Evolutionary conservation across 2,888 invertebrate genomes (phyloP), one percentile per base, ranked within the genome.

Genomic region (Caenorhabditis angaria): DNA sequence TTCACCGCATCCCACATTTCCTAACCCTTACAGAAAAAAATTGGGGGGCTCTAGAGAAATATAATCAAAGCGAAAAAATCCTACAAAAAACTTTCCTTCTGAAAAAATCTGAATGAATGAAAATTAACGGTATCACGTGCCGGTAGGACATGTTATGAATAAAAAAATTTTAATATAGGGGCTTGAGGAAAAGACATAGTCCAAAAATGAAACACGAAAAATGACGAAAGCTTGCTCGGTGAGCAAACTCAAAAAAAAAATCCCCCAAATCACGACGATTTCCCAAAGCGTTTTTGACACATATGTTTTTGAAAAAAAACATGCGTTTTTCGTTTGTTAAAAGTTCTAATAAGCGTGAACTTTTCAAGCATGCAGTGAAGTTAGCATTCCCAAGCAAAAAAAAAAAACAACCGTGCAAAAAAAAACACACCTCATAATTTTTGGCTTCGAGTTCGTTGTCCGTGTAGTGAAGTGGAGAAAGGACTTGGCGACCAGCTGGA

Each of bases 391-490:
- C 41, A 41, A 41, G 6, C 27, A 24, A 59, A 41, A 60, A 35
- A 1, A 47, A 41, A 20, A 24, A n/a, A 29, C 28, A 56, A 27
- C 10, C 14, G 5, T 3, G 14, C 24, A 58, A 72, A 67, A 41
- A 12, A 61, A 59, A 55, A 68, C 51, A n/a, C 20, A 53, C 72
- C 68, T 68, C 68, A 22, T 68, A 62, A 54, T 54, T 61, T 28
- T 65, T 56, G 28, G 70, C 66, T 59, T 70, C 74, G 27, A 75
- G 48, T 41, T 70, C 70, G 20, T 64, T 53, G 29, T 70, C 75
- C n/a, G 75, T 68, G 29, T 66, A 65, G 25, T 70, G 65, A 20
- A 74, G 64, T n/a, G 67, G 69, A n/a, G 56, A 59, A 27, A 74
- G 50, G 24, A 48, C 50, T 28, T 70, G 70, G 20, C 61, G 32